A percentile compares a stretch with the other conserved stretches of the same genome.
Conservation (phyloP, 1,140 invertebrate genomes). For the Hetaerina americana region DNA sequence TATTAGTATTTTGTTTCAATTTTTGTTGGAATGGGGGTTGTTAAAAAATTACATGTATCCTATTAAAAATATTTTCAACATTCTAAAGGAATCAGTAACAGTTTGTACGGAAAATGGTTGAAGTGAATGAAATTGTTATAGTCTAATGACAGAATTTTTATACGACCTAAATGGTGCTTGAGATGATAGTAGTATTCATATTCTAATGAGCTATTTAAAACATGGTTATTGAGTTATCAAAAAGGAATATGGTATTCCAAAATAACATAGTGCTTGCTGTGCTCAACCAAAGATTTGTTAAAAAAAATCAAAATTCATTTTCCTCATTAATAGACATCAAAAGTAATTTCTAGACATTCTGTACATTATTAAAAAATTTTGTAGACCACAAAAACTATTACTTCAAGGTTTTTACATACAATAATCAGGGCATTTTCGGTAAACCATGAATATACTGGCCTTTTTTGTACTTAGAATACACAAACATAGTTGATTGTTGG, state of each 20-base stretch:
- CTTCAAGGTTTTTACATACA: background rate
- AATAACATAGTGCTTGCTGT: background rate
- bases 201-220: background rate
- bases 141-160: background rate
- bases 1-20: background rate
- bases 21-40: background rate
- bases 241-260: background rate
- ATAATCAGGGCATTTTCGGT: background rate
- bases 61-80: background rate
- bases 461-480: background rate
- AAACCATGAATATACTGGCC: background rate
- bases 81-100: background rate
- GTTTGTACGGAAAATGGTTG: background rate
- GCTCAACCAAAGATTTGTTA: background rate
- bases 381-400: background rate
- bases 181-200: background rate
- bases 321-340: background rate
- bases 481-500: background rate
- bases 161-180: background rate
- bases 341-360: background rate
- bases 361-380: background rate
- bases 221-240: conserved; percentile 1
- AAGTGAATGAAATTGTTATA: conserved; percentile 1
- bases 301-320: background rate
- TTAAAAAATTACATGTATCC: background rate